These are phyloP conservation scores for Pelobates cultripes DNA, from an alignment of 2,797 vertebrate species.

Conservation along the genomic window DNA sequence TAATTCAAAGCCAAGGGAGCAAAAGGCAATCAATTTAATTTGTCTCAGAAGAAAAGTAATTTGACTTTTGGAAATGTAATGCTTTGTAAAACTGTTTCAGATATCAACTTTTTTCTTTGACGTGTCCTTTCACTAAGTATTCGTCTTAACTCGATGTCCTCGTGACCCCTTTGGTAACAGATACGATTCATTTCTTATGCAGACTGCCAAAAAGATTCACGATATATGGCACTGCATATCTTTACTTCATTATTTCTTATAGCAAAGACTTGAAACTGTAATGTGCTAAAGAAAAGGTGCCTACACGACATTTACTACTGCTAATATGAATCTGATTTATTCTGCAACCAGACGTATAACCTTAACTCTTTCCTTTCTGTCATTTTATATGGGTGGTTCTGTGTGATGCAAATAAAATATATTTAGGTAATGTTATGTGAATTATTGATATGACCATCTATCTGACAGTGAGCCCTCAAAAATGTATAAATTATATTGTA, in stretches of 20 bases:
- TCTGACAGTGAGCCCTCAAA: too few relatives aligned
- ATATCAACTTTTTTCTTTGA: conserved; percentile 71
- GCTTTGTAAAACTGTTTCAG: conserved; percentile 63
- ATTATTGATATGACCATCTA: too few relatives aligned
- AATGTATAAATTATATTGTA: too few relatives aligned
- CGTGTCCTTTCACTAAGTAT: conserved; percentile 76
- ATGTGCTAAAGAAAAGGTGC: conserved; percentile 81
- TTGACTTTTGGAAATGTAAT: conserved; percentile 69
- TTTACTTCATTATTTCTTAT: conserved; percentile 91
- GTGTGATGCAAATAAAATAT: too few relatives aligned
- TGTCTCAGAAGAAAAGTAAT: conserved; percentile 43
- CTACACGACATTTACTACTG: conserved; percentile 88
- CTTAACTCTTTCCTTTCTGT: conserved; percentile 65
- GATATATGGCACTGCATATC: conserved; percentile 94
- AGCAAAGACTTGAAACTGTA: conserved; percentile 81
- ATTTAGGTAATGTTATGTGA: too few relatives aligned
- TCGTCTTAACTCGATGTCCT: conserved; percentile 75
- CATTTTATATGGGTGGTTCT: too few relatives aligned
- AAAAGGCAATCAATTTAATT: conserved; percentile 35
- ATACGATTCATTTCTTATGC: conserved; percentile 93
- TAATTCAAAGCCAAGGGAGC: background rate
- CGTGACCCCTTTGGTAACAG: conserved; percentile 83
- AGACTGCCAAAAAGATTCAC: conserved; percentile 89
- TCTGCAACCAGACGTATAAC: conserved; percentile 76
- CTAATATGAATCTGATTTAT: conserved; percentile 94